Evolutionary conservation across 1,140 invertebrate genomes (phyloP), one percentile per base, ranked within the genome.

Genomic region (Limonius californicus): DNA sequence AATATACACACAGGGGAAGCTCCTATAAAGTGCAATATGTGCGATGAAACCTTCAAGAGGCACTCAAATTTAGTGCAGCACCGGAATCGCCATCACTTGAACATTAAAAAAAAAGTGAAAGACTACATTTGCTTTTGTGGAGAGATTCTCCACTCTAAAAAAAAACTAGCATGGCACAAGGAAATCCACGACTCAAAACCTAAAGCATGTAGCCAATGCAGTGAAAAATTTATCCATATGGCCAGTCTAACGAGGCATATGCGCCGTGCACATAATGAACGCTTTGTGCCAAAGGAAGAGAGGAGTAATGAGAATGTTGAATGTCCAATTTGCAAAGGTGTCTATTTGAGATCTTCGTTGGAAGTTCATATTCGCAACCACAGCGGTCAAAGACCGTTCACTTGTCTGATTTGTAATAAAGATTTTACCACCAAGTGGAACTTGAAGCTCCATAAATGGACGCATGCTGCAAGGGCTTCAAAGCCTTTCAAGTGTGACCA

Each of bases 361-460:
- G 85, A 88, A n/a, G 85, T 87, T 7, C 91, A 94, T 70, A 86
- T 93, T 79, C 83, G 83, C 7, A 89, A 87, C 19, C 89, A 92
- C 76, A 87, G 84, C 66, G 89, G 86, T 14, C 82, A 85, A 54
- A 85, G 86, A 54, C 89, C 89, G 4, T 90, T 85, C 77, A 80
- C 85, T 54, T 95, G 92, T 78, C 81, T 87, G 55, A 87, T 93
- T 23, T 94, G 92, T 78, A 89, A 87, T 63, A 93, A 92, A 72
- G 81, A 84, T 21, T 94, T 94, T 77, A 88, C 87, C 50, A 93
- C 91, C 39, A 92, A 92, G 77, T 92, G 90, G 89, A 95, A 94
- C 76, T 79, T 94, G 35, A 89, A 92, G 70, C 81, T 91, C 64
- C 92, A 95, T 78, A 85, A 87, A 59, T 94, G 91, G 91, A 91